phyloP scores from a whole-genome alignment of 2,113 vertebrate genomes.

The Prietella phreatophila region DNA sequence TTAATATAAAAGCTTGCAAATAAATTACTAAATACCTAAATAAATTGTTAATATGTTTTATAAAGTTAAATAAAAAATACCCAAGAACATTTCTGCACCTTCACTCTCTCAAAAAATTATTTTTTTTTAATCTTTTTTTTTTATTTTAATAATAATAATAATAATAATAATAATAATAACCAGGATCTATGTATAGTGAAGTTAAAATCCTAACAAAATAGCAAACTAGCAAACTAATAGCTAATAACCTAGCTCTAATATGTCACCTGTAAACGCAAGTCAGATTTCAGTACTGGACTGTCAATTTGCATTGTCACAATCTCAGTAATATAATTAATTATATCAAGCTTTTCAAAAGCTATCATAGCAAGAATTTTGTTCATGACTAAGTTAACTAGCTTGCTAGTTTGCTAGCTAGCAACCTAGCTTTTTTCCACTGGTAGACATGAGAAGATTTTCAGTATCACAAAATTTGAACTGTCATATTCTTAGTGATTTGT shows the following conservation, averaged over 20 bases:
- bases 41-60: background rate
- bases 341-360: background rate
- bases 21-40: background rate
- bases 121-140: too few species aligned
- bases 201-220: background rate
- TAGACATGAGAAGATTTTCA: background rate
- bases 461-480: background rate
- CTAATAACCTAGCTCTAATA: background rate
- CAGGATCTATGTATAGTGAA: background rate
- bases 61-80: background rate
- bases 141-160: too few species aligned
- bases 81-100: background rate
- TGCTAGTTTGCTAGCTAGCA: background rate
- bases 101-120: too few species aligned
- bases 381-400: background rate
- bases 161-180: too few species aligned
- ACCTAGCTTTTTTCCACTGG: background rate
- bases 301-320: background rate
- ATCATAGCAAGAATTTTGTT: background rate
- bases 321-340: background rate
- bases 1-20: background rate
- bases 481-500: background rate
- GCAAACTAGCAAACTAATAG: background rate
- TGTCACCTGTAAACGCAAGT: background rate
- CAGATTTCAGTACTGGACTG: background rate